Percentiles rank a stretch among this genome's conserved stretches.
These are phyloP conservation scores for Pachyuromys duprasi DNA, from an alignment of 2,797 vertebrate species.

Conservation along the genomic window DNA sequence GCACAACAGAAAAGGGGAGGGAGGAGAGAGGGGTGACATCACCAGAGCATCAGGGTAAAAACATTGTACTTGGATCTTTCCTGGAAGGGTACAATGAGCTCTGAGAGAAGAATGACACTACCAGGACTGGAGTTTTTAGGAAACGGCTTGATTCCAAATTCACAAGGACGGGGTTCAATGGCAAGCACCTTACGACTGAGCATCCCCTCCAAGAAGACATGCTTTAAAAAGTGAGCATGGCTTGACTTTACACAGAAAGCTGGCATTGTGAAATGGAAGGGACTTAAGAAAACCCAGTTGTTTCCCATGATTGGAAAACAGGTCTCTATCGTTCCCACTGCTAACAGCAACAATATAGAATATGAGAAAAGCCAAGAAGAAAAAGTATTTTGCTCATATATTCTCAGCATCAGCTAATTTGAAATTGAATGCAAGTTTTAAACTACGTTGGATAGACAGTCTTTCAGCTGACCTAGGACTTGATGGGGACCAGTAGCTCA, in stretches of 20 bases:
- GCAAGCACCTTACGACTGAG: not conserved
- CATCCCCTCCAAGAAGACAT: not conserved
- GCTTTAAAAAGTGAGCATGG: not conserved
- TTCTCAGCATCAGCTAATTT: not conserved
- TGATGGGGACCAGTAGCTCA: no score
- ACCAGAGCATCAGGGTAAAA: no score
- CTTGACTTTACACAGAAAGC: not conserved
- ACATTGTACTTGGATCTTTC: not conserved
- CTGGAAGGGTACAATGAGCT: no score
- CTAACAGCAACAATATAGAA: not conserved
- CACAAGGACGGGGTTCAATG: not conserved
- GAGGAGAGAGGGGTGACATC: rapidly evolving
- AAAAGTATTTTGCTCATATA: not conserved
- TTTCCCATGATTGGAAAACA: not conserved
- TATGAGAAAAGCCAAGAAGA: not conserved
- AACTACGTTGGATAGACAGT: not conserved
- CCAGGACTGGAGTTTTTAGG: rapidly evolving
- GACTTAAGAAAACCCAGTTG: not conserved
- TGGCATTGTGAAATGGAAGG: not conserved
- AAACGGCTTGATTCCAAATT: not conserved
- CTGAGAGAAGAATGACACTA: no score
- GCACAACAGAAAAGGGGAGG: not conserved
- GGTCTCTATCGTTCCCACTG: not conserved
- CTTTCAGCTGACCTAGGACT: not conserved
- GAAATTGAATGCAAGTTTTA: not conserved